Evolutionary conservation across 2,113 vertebrate genomes (phyloP).

Genomic region (Alexandromys fortis): DNA sequence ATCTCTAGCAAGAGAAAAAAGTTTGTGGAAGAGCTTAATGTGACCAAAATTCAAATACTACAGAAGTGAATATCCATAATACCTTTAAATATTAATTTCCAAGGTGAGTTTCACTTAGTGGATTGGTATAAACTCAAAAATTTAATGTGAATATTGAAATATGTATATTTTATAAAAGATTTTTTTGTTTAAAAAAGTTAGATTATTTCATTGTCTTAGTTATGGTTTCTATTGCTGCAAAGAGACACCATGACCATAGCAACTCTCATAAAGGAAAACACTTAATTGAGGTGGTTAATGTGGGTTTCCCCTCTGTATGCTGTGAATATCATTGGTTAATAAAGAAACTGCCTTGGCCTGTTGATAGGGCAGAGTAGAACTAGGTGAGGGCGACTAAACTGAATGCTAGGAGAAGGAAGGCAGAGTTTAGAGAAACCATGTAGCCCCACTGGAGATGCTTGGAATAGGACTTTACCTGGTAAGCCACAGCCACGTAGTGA

Average conservation of each 20-base stretch:
- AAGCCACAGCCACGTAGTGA: too few relatives aligned
- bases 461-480: too few relatives aligned
- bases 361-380: too few relatives aligned
- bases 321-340: too few relatives aligned
- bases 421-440: too few relatives aligned
- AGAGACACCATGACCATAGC: neutral
- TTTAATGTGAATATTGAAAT: neutral
- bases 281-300: neutral
- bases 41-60: constrained; percentile 32
- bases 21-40: neutral
- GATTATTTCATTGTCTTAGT: neutral
- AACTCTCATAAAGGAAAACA: neutral
- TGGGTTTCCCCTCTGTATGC: too few relatives aligned
- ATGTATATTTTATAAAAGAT: neutral
- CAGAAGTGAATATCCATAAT: neutral
- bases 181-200: constrained; percentile 27
- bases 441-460: too few relatives aligned
- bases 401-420: too few relatives aligned
- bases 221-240: neutral
- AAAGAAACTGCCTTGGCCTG: too few relatives aligned
- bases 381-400: too few relatives aligned
- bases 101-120: neutral
- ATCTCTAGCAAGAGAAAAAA: neutral
- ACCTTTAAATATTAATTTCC: neutral
- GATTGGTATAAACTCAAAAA: constrained; percentile 14